Conservation (phyloP, 2,797 vertebrate genomes). For the Apodemus agrarius region DNA sequence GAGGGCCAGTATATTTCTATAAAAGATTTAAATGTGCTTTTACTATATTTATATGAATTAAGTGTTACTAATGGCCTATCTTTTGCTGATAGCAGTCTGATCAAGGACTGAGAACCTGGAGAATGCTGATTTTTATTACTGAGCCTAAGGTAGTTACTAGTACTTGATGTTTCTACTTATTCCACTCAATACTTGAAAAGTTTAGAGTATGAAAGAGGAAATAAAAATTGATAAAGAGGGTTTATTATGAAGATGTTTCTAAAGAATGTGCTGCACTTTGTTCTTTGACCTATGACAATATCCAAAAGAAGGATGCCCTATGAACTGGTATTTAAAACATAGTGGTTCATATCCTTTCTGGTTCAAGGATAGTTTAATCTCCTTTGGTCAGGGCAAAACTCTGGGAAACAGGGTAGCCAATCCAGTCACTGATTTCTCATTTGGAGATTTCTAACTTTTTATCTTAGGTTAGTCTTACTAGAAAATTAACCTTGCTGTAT, state of each 20-base stretch:
- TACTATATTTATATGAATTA: background rate
- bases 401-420: background rate
- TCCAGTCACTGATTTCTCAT: background rate
- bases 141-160: background rate
- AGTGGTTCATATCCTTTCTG: background rate
- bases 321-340: background rate
- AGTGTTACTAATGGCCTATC: background rate
- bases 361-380: background rate
- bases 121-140: background rate
- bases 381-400: background rate
- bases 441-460: conserved; percentile 41
- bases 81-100: conserved; percentile 5
- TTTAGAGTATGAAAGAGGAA: background rate
- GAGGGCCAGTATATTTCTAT: background rate
- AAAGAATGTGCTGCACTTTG: background rate
- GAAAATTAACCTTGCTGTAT: conserved; percentile 54
- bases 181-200: conserved; percentile 35
- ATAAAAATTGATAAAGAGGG: background rate
- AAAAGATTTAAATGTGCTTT: background rate
- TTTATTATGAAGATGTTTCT: background rate
- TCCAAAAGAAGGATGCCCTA: background rate
- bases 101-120: background rate
- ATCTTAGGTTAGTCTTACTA: conserved; percentile 18
- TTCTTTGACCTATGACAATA: background rate
- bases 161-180: background rate